A percentile compares a stretch with the other conserved stretches of the same genome.
phyloP scores from a whole-genome alignment of 2,888 invertebrate genomes.

The Patella caerulea region DNA sequence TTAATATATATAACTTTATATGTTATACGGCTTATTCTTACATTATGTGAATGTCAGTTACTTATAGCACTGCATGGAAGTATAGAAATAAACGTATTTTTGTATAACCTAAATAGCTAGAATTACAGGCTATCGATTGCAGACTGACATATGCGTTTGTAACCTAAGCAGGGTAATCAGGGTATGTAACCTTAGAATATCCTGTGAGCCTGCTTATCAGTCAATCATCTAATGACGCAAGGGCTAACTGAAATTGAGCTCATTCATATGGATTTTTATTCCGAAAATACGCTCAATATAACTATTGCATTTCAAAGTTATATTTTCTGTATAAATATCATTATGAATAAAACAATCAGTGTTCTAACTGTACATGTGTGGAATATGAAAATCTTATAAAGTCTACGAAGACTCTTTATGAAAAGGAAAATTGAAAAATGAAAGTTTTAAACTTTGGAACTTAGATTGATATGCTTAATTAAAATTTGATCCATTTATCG shows the following conservation, averaged over 20 bases:
- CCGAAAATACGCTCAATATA: constrained; percentile 5
- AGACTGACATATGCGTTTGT: constrained; percentile 10
- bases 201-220: constrained; percentile 13
- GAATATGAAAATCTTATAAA: no score
- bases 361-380: no score
- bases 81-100: constrained; percentile 4
- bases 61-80: background rate
- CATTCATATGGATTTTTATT: constrained; percentile 9
- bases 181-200: constrained; percentile 10
- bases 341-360: background rate
- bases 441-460: no score
- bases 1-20: no score
- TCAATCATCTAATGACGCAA: constrained; percentile 13
- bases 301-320: constrained; percentile 5
- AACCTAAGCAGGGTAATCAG: background rate
- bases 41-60: no score
- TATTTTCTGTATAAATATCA: constrained; percentile 7
- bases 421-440: no score
- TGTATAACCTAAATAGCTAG: constrained; percentile 12
- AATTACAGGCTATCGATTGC: constrained; percentile 10
- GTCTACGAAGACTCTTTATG: no score
- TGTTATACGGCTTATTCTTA: no score
- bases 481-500: no score
- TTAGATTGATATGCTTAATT: no score
- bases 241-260: constrained; percentile 12